These are phyloP conservation scores for Pocillopora meandrina DNA, from an alignment of 92 coral and sea anemone genomes.

Conservation along the genomic window DNA sequence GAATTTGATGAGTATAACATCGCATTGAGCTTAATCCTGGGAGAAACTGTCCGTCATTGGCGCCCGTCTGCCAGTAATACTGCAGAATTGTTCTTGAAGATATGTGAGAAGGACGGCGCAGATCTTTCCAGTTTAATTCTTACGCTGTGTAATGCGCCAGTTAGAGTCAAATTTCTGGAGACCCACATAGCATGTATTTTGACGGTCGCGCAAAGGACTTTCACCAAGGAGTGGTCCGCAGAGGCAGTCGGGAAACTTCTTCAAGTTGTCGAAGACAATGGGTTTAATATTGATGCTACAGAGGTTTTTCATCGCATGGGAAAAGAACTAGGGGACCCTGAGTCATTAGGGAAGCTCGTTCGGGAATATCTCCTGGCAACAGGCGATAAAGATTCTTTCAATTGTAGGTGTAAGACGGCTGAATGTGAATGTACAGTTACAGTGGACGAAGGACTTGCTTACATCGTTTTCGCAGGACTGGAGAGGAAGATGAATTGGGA, in stretches of 20 bases:
- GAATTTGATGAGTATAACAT: slow-evolving; percentile 84
- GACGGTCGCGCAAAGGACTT: slow-evolving; percentile 62
- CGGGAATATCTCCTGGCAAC: slow-evolving; percentile 81
- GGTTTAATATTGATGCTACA: slow-evolving; percentile 85
- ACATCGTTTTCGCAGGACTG: slow-evolving; percentile 87
- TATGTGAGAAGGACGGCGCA: slow-evolving; percentile 65
- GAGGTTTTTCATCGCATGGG: slow-evolving; percentile 88
- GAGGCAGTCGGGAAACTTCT: slow-evolving; percentile 80
- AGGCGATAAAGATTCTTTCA: slow-evolving; percentile 89
- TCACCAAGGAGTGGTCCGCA: slow-evolving; percentile 70
- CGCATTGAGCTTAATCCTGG: slow-evolving; percentile 61
- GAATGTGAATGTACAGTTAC: slow-evolving; percentile 91
- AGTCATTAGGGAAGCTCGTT: slow-evolving; percentile 74
- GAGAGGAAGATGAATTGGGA: slow-evolving; percentile 89
- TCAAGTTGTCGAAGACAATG: slow-evolving; percentile 79
- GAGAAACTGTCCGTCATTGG: slow-evolving; percentile 76
- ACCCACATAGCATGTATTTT: slow-evolving; percentile 72
- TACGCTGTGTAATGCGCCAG: slow-evolving; percentile 80
- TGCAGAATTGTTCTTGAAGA: slow-evolving; percentile 69
- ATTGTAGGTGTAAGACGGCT: slow-evolving; percentile 80
- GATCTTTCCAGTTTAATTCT: slow-evolving; percentile 69
- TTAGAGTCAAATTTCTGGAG: slow-evolving; percentile 65
- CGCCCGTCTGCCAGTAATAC: slow-evolving; percentile 53
- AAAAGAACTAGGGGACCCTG: slow-evolving; percentile 75
- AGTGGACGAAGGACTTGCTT: slow-evolving; percentile 96